Evolutionary conservation across 2,888 invertebrate species (phyloP).

Genomic region (Andrena trimmerana): DNA sequence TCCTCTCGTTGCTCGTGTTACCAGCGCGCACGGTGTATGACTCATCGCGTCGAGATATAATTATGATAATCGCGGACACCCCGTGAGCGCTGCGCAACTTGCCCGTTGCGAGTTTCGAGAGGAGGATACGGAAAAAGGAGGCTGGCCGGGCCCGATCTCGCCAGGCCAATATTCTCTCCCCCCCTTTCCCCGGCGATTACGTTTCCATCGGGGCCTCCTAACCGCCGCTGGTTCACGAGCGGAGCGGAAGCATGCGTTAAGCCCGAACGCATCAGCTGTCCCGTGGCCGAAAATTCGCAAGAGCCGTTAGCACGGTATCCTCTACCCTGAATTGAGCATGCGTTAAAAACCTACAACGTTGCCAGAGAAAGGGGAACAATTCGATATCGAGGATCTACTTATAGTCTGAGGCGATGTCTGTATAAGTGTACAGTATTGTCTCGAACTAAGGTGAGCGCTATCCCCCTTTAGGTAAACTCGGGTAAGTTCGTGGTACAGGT

Average conservation of each 20-base stretch:
- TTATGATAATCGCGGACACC: slow-evolving; percentile 63
- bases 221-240: slow-evolving; percentile 47
- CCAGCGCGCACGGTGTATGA: slow-evolving; percentile 46
- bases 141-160: slow-evolving; percentile 34
- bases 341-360: too few species aligned
- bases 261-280: slow-evolving; percentile 40
- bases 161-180: slow-evolving; percentile 40
- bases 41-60: slow-evolving; percentile 63
- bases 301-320: slow-evolving; percentile 58
- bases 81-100: slow-evolving; percentile 28
- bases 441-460: too few species aligned
- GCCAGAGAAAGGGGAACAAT: too few species aligned
- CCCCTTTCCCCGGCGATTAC: slow-evolving; percentile 46
- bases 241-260: slow-evolving; percentile 49
- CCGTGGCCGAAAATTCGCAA: slow-evolving; percentile 53
- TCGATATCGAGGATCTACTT: too few species aligned
- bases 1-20: slow-evolving; percentile 30
- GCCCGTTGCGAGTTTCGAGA: slow-evolving; percentile 45
- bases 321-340: not conserved
- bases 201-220: slow-evolving; percentile 47
- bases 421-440: too few species aligned
- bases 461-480: too few species aligned
- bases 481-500: too few species aligned
- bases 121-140: slow-evolving; percentile 39
- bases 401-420: too few species aligned